phyloP scores from a whole-genome alignment of 2,888 invertebrate genomes.

The Parelbella ahira region DNA sequence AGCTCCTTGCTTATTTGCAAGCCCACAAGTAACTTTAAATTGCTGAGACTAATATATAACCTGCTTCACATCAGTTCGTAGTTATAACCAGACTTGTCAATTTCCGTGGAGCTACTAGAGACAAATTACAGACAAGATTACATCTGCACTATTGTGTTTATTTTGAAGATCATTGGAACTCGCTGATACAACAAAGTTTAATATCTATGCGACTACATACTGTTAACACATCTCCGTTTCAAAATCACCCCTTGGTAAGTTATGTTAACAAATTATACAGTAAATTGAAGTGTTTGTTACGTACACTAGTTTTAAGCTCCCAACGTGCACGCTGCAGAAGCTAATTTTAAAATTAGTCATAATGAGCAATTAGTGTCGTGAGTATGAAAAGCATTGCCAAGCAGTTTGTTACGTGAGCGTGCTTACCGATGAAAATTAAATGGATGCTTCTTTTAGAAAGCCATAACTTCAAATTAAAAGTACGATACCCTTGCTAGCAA shows the following conservation, averaged over 20 bases:
- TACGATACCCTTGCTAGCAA: constrained; percentile 55
- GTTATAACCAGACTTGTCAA: constrained; percentile 45
- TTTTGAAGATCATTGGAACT: neutral
- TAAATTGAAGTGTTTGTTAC: constrained; percentile 7
- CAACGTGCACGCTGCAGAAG: constrained; percentile 2
- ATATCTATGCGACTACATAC: too few species aligned
- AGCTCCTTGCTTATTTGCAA: constrained; percentile 64
- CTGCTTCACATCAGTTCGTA: constrained; percentile 48
- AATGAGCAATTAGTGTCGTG: constrained; percentile 25
- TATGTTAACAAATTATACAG: neutral
- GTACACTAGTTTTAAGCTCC: constrained; percentile 4
- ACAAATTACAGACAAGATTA: constrained; percentile 18
- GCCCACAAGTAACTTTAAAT: constrained; percentile 67
- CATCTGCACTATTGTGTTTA: constrained; percentile 6
- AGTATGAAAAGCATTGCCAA: constrained; percentile 22
- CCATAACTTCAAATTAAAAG: constrained; percentile 71
- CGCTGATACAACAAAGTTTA: too few species aligned
- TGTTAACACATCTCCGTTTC: too few species aligned
- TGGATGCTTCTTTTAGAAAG: constrained; percentile 56
- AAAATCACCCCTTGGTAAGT: too few species aligned
- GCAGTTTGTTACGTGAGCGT: constrained; percentile 29
- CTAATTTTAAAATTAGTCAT: constrained; percentile 17
- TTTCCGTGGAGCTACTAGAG: constrained; percentile 42
- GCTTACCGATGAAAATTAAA: constrained; percentile 62
- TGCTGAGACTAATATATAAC: constrained; percentile 64